phyloP scores from a whole-genome alignment of 2,113 vertebrate species.

The Globicephala melas region DNA sequence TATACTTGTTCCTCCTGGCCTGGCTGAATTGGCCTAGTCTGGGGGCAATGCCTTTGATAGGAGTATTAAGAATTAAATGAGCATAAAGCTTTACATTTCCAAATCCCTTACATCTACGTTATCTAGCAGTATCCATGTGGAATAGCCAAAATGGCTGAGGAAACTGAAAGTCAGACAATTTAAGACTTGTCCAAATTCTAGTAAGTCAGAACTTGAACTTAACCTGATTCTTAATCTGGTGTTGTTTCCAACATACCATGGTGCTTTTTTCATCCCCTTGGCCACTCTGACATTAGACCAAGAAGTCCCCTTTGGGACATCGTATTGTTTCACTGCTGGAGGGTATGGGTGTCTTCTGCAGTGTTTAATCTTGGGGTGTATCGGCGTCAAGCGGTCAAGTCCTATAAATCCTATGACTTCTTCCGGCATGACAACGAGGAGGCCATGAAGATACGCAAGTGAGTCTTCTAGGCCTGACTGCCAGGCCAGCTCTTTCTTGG shows the following conservation, averaged over 20 bases:
- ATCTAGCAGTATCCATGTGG: neutral
- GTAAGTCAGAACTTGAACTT: neutral
- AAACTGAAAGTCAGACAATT: neutral
- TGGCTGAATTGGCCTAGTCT: neutral
- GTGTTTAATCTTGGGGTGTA: conserved; percentile 98
- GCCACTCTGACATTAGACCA: neutral
- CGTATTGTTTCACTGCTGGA: neutral
- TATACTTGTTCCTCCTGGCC: neutral
- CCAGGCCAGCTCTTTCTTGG: neutral
- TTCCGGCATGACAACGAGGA: conserved; percentile 97
- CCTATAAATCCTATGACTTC: conserved; percentile 98
- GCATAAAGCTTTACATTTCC: neutral
- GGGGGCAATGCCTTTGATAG: neutral
- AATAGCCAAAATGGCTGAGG: neutral
- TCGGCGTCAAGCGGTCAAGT: conserved; percentile 92
- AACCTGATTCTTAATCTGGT: neutral
- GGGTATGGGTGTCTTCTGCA: conserved; percentile 71
- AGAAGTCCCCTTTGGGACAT: neutral
- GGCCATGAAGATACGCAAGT: conserved; percentile 98
- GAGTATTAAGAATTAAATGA: neutral
- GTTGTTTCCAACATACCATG: neutral
- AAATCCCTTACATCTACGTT: neutral
- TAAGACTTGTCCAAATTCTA: neutral
- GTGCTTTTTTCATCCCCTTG: neutral
- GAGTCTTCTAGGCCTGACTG: conserved; percentile 66